phyloP scores from a whole-genome alignment of 2,113 vertebrate genomes.

The Cyanocitta stelleri region DNA sequence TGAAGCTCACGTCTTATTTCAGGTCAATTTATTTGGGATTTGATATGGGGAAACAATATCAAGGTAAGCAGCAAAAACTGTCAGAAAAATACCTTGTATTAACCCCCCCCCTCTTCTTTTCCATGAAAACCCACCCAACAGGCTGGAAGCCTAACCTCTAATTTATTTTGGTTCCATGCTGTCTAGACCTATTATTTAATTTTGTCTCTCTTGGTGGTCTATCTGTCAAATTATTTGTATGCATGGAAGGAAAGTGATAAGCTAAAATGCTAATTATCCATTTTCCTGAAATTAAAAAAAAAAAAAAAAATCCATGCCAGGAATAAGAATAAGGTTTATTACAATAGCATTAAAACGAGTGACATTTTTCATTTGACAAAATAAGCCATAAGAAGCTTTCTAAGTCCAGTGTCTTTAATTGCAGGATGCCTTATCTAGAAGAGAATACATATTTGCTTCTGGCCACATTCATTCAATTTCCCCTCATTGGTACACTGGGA shows the following conservation, averaged over 20 bases:
- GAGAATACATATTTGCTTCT: neutral
- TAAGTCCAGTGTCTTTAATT: constrained; percentile 44
- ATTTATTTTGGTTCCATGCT: constrained; percentile 58
- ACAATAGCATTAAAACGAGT: constrained; percentile 40
- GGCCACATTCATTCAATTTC: neutral
- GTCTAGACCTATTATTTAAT: constrained; percentile 70
- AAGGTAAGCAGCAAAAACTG: constrained; percentile 6
- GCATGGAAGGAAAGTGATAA: constrained; percentile 69
- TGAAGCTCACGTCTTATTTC: neutral
- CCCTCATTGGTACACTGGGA: neutral
- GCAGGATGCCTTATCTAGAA: constrained; percentile 41
- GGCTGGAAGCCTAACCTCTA: constrained; percentile 44
- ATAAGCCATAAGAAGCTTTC: constrained; percentile 56
- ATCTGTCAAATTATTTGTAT: constrained; percentile 72
- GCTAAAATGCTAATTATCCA: constrained; percentile 74
- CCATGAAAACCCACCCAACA: neutral
- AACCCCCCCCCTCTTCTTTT: neutral
- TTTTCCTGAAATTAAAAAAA: constrained; percentile 65
- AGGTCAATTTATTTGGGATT: constrained; percentile 3
- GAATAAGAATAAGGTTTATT: constrained; percentile 71
- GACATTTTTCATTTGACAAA: constrained; percentile 60
- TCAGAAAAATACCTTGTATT: neutral
- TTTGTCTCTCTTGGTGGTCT: constrained; percentile 67
- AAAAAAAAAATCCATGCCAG: constrained; percentile 56
- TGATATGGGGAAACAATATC: neutral